Evolutionary conservation across 2,797 vertebrate genomes (phyloP), one percentile per base, ranked within the genome.

Genomic region (Acomys russatus): DNA sequence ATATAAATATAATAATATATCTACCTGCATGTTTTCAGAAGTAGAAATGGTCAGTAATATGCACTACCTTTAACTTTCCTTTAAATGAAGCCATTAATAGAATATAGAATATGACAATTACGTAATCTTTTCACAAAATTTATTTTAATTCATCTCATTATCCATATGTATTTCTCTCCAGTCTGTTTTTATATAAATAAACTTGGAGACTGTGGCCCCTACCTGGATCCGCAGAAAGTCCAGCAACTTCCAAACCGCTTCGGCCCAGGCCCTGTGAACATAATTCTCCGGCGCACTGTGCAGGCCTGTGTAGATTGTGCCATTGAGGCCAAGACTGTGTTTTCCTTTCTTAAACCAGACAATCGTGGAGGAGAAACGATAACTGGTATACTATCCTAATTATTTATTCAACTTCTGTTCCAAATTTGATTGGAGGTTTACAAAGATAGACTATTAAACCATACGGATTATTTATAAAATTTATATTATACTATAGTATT

Each of bases 131-230:
- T 91, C 20, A 79, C 35, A 93, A 92, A 93, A 54, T 44, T 44
- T 44, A 44, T 44, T 94, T 92, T 11, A 12, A 95, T 77, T 91
- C 92, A 88, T 70, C 30, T 96, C 33, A 83, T 91, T 95, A 59
- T 94, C 93, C 88, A 0, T 96, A 64, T 92, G 28, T 0, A 15
- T 33, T 51, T 96, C 96, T 66, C 28, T 97, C 92, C 98, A 99
- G 99, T 99, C 97, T 99, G 99, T 94, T 99, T 99, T 82, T 99
- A 99, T 59, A 98, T 99, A 97, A 99, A 99, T 97, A 99, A 99
- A 97, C 99, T 99, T 73, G 99, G 99, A 80, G 99, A 99, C 98
- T 99, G 98, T 35, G 99, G 99, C 9, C 99, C 99, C 87, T 99
- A 99, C 97, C 98, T 99, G 98, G 99, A 99, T 98, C 99, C 99